Evolutionary conservation across 1,140 invertebrate species (phyloP).

Genomic region (Phymorhynchus buccinoides): DNA sequence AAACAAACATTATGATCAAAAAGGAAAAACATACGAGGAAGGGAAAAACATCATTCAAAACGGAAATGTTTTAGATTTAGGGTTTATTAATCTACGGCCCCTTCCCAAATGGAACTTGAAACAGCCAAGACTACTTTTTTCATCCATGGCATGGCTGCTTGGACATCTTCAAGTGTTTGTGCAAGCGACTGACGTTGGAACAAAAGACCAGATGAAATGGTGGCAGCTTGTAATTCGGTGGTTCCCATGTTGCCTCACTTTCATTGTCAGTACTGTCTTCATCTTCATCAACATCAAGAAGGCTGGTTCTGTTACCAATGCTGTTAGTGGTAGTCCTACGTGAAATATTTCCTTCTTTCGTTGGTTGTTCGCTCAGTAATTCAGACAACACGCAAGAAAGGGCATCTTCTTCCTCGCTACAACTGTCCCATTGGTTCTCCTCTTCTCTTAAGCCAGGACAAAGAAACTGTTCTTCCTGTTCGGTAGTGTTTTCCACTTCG

Average conservation of each 20-base stretch:
- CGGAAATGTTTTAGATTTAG: too few relatives aligned
- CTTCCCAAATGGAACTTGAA: not conserved
- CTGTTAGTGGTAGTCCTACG: not conserved
- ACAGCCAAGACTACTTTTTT: not conserved
- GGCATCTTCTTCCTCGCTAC: not conserved
- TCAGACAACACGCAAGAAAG: not conserved
- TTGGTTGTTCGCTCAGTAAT: not conserved
- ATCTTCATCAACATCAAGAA: not conserved
- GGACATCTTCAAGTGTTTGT: not conserved
- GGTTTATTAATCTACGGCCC: not conserved
- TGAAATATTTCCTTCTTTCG: not conserved
- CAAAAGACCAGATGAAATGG: constrained; percentile 3
- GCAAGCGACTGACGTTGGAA: not conserved
- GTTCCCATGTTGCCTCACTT: not conserved
- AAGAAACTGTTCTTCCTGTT: not conserved
- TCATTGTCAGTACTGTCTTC: not conserved
- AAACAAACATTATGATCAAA: too few relatives aligned
- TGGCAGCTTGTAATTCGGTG: not conserved
- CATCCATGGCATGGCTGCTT: not conserved
- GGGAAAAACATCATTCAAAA: too few relatives aligned
- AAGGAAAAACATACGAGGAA: too few relatives aligned
- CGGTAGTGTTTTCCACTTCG: not conserved
- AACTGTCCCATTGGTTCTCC: not conserved
- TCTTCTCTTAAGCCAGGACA: not conserved
- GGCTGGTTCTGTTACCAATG: not conserved